Conservation (phyloP, 2,888 invertebrate genomes). For the Eupeodes latifasciatus region DNA sequence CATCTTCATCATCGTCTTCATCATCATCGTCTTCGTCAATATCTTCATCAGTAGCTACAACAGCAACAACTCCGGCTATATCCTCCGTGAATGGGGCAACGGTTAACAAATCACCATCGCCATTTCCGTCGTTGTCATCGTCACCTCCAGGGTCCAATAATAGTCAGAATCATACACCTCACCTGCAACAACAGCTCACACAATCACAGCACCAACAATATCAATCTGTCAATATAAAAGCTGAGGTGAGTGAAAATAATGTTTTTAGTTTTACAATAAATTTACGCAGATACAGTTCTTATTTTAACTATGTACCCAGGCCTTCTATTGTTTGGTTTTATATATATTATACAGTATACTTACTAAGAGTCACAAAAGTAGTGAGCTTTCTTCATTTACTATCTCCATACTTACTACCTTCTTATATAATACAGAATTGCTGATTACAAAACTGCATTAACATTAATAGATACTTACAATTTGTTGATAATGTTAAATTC, state of each 20-base stretch:
- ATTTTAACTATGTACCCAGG: no score
- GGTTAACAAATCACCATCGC: constrained; percentile 77
- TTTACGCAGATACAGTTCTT: no score
- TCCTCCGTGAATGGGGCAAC: constrained; percentile 77
- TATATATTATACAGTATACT: no score
- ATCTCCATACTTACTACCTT: no score
- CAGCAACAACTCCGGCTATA: constrained; percentile 72
- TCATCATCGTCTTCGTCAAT: constrained; percentile 73
- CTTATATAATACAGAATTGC: no score
- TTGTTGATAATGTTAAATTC: no score
- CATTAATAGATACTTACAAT: no score
- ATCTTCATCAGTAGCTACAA: constrained; percentile 59
- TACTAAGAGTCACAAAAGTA: no score
- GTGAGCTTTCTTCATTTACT: no score
- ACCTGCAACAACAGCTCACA: constrained; percentile 67
- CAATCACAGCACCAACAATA: constrained; percentile 75
- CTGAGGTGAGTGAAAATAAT: constrained; percentile 78
- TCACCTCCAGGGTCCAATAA: constrained; percentile 69
- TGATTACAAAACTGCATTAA: no score
- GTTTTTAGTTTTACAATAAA: not conserved
- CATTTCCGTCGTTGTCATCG: constrained; percentile 77
- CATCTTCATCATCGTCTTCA: constrained; percentile 64
- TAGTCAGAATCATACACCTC: constrained; percentile 69
- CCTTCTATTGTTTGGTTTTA: no score
- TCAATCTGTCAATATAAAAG: constrained; percentile 79